Base-by-base conservation (phyloP, 1,140 invertebrate species). In the Cydia amplana region DNA sequence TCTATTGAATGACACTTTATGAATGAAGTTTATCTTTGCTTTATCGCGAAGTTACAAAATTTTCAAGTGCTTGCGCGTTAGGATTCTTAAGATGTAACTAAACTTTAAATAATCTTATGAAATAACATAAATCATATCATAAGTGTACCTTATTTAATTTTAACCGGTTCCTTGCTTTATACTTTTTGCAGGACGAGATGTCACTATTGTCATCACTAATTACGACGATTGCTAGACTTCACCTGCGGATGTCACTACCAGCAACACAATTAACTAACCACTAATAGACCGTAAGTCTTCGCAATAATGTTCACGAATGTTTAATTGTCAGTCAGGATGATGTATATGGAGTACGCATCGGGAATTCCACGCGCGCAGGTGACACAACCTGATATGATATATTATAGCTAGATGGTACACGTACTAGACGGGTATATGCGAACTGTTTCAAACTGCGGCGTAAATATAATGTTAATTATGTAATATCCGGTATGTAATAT, bases 351-450 rank as follows among this genome's bases (percentile, higher is more conserved):
- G 16, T n/a, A 51, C 49, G 49, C 49, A 18, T 51, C 60, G 60
- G 9, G 10, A 64, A 64, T 64, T 64, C 60, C 60, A 64, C 60
- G 25, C 25, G 60, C 60, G 60, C 60, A 64, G 18, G 18, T 64
- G 60, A 28, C 60, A 16, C 49, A 51, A 18, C 49, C 49, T 18
- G 28, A 32, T 4, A 0, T 32, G 16, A 51, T 18, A n/a, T 49
- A 9, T 14, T 46, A 14, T 49, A 49, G 46, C 12, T 49, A 51
- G 3, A 51, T 51, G 40, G 40, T 12, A 51, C n/a, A 7, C 16
- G n/a, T 51, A 12, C n/a, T n/a, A 18, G 49, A n/a, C 49, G 49
- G 16, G 46, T 14, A 49, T 9, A 49, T 14, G 12, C 46, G 12
- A 49, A 16, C 12, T 51, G 14, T 51, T 51, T 51, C n/a, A 51